Conservation (phyloP, 1,140 invertebrate species). For the Drosophila hydei region DNA sequence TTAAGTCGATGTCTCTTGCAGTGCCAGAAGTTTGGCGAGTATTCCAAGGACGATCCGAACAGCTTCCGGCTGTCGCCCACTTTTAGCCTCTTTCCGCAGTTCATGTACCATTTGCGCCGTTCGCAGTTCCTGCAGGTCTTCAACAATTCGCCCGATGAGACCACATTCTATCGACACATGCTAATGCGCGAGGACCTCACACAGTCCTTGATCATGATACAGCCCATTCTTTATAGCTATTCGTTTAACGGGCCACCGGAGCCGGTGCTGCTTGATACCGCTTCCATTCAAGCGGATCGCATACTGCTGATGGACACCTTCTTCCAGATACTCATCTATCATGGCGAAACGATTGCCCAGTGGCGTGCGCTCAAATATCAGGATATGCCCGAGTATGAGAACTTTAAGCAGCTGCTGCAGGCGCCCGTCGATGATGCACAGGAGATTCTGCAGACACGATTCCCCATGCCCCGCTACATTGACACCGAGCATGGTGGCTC, state of each 20-base stretch:
- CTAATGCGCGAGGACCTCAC: slow-evolving; percentile 98
- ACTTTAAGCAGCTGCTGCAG: slow-evolving; percentile 97
- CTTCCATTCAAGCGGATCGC: slow-evolving; percentile 97
- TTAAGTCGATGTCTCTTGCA: slow-evolving; percentile 84
- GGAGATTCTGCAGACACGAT: slow-evolving; percentile 96
- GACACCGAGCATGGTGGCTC: slow-evolving; percentile 99
- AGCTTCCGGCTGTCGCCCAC: slow-evolving; percentile 98
- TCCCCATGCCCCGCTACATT: slow-evolving; percentile 99
- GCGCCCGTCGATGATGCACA: slow-evolving; percentile 99
- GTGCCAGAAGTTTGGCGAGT: slow-evolving; percentile 99
- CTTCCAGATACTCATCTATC: slow-evolving; percentile 99
- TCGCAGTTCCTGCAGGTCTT: slow-evolving; percentile 99
- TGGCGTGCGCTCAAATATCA: slow-evolving; percentile 98
- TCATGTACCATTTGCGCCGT: slow-evolving; percentile 99
- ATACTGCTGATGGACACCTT: slow-evolving; percentile 99
- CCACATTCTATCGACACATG: slow-evolving; percentile 99
- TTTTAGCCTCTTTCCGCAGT: slow-evolving; percentile 99
- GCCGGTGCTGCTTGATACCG: slow-evolving; percentile 98
- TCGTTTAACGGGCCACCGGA: slow-evolving; percentile 99
- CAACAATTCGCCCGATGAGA: slow-evolving; percentile 99
- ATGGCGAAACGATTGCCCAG: slow-evolving; percentile 99
- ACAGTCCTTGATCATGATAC: slow-evolving; percentile 99
- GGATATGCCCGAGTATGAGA: slow-evolving; percentile 98
- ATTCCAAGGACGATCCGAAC: slow-evolving; percentile 98
- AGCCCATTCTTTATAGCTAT: slow-evolving; percentile 99